Evolutionary conservation across 2,888 invertebrate species (phyloP).

Genomic region (Agonopterix alstromeriana): DNA sequence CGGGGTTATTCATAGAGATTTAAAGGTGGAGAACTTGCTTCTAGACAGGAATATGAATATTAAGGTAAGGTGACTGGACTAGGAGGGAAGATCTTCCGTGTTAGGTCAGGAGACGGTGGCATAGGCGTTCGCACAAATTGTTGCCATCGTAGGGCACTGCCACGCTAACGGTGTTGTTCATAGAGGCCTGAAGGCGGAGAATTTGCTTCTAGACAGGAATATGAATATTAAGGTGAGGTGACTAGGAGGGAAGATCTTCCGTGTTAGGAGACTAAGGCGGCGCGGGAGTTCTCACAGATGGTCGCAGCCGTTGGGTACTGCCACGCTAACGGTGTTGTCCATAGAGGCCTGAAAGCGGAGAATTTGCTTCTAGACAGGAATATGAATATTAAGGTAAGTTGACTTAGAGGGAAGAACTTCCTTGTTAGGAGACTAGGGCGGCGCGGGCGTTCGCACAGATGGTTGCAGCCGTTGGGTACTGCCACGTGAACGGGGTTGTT

Average conservation of each 20-base stretch:
- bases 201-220: slow-evolving; percentile 93
- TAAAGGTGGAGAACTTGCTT: slow-evolving; percentile 97
- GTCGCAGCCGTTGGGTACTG: slow-evolving; percentile 97
- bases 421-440: slow-evolving; percentile 86
- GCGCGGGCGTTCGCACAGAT: slow-evolving; percentile 96
- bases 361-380: slow-evolving; percentile 96
- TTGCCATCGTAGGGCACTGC: slow-evolving; percentile 96
- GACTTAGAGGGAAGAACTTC: too few species aligned
- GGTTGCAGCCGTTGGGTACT: slow-evolving; percentile 95
- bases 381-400: slow-evolving; percentile 96
- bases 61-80: slow-evolving; percentile 78
- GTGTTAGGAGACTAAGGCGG: slow-evolving; percentile 87
- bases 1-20: slow-evolving; percentile 95
- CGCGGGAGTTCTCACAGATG: slow-evolving; percentile 96
- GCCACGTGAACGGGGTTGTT: slow-evolving; percentile 94
- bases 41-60: slow-evolving; percentile 96
- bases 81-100: background rate
- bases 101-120: slow-evolving; percentile 84
- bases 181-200: slow-evolving; percentile 96
- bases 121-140: slow-evolving; percentile 95
- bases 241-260: too few species aligned
- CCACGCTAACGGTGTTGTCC: slow-evolving; percentile 94
- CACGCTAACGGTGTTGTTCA: slow-evolving; percentile 96
- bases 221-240: slow-evolving; percentile 97
- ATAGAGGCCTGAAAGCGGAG: slow-evolving; percentile 96